Conservation (phyloP, 2,888 invertebrate species). For the Callyntrura sp. region DNA sequence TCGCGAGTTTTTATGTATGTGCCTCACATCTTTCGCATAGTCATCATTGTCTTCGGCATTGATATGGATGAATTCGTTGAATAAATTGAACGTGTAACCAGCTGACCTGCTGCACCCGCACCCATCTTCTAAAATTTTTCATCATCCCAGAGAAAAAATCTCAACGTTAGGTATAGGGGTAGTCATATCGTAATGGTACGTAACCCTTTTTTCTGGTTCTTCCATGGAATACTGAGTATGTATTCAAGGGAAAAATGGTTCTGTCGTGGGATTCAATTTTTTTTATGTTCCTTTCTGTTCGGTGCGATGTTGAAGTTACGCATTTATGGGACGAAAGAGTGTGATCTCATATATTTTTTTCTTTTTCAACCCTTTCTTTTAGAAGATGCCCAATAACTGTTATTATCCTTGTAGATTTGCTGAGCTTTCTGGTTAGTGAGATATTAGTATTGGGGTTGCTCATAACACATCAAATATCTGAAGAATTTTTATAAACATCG, state of each 20-base stretch:
- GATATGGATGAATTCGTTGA: constrained; percentile 65
- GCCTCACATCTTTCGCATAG: constrained; percentile 27
- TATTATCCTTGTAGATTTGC: constrained; percentile 18
- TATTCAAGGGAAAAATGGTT: constrained; percentile 15
- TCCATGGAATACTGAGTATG: constrained; percentile 46
- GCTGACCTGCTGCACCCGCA: constrained; percentile 76
- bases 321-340: not conserved
- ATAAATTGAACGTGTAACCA: constrained; percentile 63
- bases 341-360: not conserved
- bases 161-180: not conserved
- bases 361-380: constrained; percentile 8
- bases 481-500: no score
- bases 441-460: not conserved
- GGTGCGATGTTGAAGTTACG: not conserved
- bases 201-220: constrained; percentile 47
- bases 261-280: constrained; percentile 55
- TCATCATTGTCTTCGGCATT: constrained; percentile 34
- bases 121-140: constrained; percentile 46
- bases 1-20: constrained; percentile 30
- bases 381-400: constrained; percentile 54
- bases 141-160: constrained; percentile 34
- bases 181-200: not conserved
- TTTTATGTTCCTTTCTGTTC: not conserved
- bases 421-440: not conserved
- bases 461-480: not conserved